Evolutionary conservation across 2,888 invertebrate genomes (phyloP), one percentile per base, ranked within the genome.

Genomic region (Cheiracanthium punctorium): DNA sequence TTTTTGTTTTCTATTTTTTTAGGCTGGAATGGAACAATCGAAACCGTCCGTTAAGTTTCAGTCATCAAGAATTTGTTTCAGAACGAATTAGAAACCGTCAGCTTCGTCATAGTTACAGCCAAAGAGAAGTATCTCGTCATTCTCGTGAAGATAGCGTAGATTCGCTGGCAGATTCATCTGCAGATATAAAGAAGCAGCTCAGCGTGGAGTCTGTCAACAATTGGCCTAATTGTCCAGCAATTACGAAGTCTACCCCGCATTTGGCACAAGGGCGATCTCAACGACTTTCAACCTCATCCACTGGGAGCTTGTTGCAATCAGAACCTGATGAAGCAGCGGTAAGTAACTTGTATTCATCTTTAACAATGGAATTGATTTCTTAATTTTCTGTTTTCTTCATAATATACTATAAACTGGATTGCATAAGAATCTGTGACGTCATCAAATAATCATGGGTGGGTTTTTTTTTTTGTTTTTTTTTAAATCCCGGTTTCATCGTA

Each of bases 31-130:
- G 86, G 86, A 87, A 87, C 43, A 14, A 64, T 41, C 80, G 76
- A 7, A 76, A 87, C 41, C 70, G 86, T 29, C 86, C 86, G 14
- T 76, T 87, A 14, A 87, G 86, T n/a, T 87, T 87, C 71, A 87
- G 86, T 43, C 86, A 87, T n/a, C 86, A 87, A 69, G 86, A 87
- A 58, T 76, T 81, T 24, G 43, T 71, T 52, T 74, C 81, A 32
- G 80, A 87, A 73, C 65, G 84, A n/a, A 30, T 24, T 7, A 87
- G 71, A 72, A 81, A 29, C 17, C 80, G 86, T 29, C 86, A 80
- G 67, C 81, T 87, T 20, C 80, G 86, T 41, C 86, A 87, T 75
- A 87, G 86, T 58, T 87, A 81, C 72, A 87, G 86, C 32, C 86
- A 87, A 77, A 75, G 86, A 24, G 86, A 87, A 43, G 86, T 87